A percentile compares a stretch with the other conserved stretches of the same genome.
These are phyloP conservation scores for Argyra leucocephala DNA, from an alignment of 2,888 invertebrate genomes.

Conservation along the genomic window DNA sequence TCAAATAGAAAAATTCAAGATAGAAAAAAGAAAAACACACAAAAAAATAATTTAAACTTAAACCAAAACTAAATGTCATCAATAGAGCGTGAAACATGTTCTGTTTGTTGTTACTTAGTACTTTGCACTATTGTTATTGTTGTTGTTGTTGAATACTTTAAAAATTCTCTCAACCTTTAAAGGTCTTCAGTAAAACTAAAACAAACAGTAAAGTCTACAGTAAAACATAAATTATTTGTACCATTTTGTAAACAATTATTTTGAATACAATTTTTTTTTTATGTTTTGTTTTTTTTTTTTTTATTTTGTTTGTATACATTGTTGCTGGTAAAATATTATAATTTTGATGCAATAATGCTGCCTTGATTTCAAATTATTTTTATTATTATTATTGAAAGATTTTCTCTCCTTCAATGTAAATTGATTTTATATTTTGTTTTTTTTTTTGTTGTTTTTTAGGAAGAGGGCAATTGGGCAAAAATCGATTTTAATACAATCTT, in stretches of 20 bases:
- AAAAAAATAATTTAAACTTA: not conserved
- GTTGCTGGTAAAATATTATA: not conserved
- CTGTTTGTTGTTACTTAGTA: not conserved
- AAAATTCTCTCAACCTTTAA: constrained; percentile 1
- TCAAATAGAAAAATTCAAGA: not conserved
- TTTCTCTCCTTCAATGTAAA: too few species aligned
- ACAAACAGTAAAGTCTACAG: not conserved
- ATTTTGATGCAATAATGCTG: not conserved
- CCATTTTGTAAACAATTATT: not conserved
- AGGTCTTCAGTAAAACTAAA: not conserved
- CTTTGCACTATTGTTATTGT: too few species aligned
- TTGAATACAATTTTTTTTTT: not conserved
- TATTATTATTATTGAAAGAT: too few species aligned
- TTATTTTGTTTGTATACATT: not conserved
- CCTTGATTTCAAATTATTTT: not conserved
- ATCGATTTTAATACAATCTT: too few species aligned
- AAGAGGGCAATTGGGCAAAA: not conserved
- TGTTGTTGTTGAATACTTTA: too few species aligned
- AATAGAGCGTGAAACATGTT: not conserved
- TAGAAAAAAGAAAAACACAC: not conserved
- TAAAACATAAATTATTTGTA: not conserved
- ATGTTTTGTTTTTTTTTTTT: too few species aligned
- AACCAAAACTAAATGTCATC: not conserved
- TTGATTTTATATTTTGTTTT: too few species aligned
- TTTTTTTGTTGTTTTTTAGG: not conserved